Evolutionary conservation across 2,113 vertebrate genomes (phyloP).

Genomic region (Hypanus sabinus): DNA sequence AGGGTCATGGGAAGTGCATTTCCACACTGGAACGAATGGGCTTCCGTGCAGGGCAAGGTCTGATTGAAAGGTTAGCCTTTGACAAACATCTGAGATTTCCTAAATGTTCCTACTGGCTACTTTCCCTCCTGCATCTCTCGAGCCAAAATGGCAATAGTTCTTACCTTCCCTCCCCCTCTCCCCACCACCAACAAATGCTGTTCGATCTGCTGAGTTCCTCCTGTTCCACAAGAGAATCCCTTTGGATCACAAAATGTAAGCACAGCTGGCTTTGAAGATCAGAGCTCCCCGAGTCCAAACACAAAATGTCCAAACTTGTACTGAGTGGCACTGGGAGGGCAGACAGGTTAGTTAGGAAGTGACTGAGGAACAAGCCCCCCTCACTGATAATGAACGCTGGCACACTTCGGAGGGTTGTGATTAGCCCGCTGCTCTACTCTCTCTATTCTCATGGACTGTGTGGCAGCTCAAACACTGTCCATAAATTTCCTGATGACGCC

Average conservation of each 20-base stretch:
- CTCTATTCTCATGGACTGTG: no score
- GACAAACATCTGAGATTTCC: no score
- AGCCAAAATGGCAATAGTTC: no score
- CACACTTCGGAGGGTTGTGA: no score
- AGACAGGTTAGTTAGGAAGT: background rate
- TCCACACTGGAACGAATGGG: slow-evolving; percentile 70
- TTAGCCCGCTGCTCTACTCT: no score
- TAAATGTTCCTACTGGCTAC: background rate
- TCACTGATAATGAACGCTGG: no score
- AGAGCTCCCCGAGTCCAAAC: background rate
- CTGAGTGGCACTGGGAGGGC: background rate
- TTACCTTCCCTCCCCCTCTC: background rate
- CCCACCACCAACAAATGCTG: no score
- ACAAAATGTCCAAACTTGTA: background rate
- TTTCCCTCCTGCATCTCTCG: no score
- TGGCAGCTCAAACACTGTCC: no score
- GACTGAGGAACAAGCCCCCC: background rate
- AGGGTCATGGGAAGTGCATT: slow-evolving; percentile 63
- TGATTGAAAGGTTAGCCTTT: slow-evolving; percentile 66
- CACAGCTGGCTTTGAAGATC: background rate
- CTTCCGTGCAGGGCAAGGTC: slow-evolving; percentile 75
- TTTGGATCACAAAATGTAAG: background rate
- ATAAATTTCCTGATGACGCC: no score
- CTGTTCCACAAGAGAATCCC: background rate
- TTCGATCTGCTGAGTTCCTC: no score